A percentile compares a stretch with the other conserved stretches of the same genome.
These are phyloP conservation scores for Synanthedon tipuliformis DNA, from an alignment of 2,888 invertebrate species.

Conservation along the genomic window DNA sequence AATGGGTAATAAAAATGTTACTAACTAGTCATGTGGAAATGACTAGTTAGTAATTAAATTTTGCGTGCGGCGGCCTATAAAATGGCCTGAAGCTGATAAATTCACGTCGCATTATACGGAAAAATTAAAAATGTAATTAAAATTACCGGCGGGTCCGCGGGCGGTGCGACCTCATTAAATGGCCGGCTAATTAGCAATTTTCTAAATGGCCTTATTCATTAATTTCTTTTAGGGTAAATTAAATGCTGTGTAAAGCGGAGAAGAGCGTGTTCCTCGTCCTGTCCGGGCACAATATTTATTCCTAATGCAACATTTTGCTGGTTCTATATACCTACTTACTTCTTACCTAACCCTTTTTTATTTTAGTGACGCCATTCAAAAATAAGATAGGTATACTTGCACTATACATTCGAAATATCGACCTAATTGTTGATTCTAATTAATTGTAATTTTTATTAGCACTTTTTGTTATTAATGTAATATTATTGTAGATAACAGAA, in stretches of 20 bases:
- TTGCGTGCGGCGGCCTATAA: not conserved
- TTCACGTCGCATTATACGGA: constrained; percentile 2
- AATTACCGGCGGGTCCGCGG: constrained; percentile 26
- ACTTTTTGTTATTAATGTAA: too few relatives aligned
- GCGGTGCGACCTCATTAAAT: constrained; percentile 48
- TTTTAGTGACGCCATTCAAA: too few relatives aligned
- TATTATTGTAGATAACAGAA: too few relatives aligned
- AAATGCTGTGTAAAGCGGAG: not conserved
- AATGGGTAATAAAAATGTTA: too few relatives aligned
- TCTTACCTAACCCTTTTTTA: too few relatives aligned
- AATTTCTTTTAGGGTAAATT: constrained; percentile 26
- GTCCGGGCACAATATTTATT: too few relatives aligned
- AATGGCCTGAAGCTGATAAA: not conserved
- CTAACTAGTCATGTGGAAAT: not conserved
- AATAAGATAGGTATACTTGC: too few relatives aligned
- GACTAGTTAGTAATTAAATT: not conserved
- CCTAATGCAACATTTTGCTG: too few relatives aligned
- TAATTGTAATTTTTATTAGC: too few relatives aligned
- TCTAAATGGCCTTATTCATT: constrained; percentile 57
- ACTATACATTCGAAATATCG: too few relatives aligned
- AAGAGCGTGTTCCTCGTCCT: not conserved
- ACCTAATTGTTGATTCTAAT: too few relatives aligned
- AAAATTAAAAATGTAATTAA: constrained; percentile 57
- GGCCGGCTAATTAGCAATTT: constrained; percentile 63
- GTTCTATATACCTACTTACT: too few relatives aligned